phyloP scores from a whole-genome alignment of 2,113 vertebrate species.

The Micronycteris hirsuta region DNA sequence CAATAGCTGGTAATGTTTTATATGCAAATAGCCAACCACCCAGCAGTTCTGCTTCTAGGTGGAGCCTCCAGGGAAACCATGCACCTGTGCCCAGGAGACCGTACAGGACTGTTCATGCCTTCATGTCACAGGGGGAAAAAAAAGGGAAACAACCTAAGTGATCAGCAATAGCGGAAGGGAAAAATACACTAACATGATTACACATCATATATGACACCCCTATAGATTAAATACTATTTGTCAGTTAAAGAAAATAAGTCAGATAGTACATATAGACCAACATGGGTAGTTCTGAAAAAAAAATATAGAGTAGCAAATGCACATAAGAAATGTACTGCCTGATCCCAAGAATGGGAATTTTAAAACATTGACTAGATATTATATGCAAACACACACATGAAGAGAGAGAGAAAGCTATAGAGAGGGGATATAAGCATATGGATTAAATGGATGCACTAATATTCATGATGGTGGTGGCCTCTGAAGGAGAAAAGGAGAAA shows the following conservation, averaged over 20 bases:
- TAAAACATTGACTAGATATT: background rate
- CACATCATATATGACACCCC: too few relatives aligned
- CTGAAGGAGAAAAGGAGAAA: background rate
- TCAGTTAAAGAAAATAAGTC: background rate
- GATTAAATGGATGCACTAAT: background rate
- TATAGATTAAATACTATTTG: background rate
- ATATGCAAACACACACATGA: background rate
- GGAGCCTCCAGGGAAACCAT: background rate
- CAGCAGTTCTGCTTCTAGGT: background rate
- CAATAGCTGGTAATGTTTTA: background rate
- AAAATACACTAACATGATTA: background rate
- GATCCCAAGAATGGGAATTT: background rate
- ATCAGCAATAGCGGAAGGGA: background rate
- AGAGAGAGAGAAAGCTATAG: background rate
- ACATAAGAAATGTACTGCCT: background rate
- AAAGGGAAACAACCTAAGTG: background rate
- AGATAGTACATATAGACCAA: background rate
- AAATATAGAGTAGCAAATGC: background rate
- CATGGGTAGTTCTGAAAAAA: background rate
- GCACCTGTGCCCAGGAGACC: background rate
- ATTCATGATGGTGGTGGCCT: background rate
- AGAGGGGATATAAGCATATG: background rate
- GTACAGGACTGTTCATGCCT: background rate
- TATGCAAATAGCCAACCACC: background rate
- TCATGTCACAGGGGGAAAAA: fast-evolving